A percentile compares a stretch with the other conserved stretches of the same genome.
phyloP scores from a whole-genome alignment of 1,140 invertebrate species.

The Acyrthosiphon pisum region DNA sequence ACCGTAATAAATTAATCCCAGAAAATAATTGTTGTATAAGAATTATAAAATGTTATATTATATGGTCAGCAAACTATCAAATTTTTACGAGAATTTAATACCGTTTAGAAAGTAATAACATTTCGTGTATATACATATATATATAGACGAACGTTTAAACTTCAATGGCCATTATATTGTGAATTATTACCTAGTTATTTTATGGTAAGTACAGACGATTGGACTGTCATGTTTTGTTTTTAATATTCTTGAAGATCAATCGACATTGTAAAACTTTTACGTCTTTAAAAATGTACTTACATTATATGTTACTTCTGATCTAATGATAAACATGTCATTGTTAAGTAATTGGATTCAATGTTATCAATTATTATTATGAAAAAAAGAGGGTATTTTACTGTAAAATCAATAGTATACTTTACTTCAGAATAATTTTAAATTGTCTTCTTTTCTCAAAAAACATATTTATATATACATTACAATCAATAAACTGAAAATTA shows the following conservation, averaged over 20 bases:
- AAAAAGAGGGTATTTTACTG: not conserved
- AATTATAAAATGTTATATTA: not conserved
- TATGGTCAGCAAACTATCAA: not conserved
- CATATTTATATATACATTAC: not conserved
- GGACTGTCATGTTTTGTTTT: not conserved
- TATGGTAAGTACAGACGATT: not conserved
- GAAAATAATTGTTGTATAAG: not conserved
- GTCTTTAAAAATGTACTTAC: not conserved
- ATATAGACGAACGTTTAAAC: not conserved
- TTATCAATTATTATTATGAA: not conserved
- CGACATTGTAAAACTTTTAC: too few relatives aligned
- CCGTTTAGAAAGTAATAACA: not conserved
- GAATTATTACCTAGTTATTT: not conserved
- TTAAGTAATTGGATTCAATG: not conserved
- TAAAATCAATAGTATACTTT: not conserved
- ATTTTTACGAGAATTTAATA: slow-evolving; percentile 6
- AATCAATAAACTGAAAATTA: not conserved
- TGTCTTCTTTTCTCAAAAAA: not conserved
- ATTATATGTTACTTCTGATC: not conserved
- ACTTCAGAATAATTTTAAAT: too few relatives aligned
- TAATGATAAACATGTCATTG: not conserved
- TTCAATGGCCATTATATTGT: not conserved
- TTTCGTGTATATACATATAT: not conserved
- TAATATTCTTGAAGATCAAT: not conserved
- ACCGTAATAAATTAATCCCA: not conserved